A percentile compares a stretch with the other conserved stretches of the same genome.
Evolutionary conservation across 92 coral and sea anemone species (phyloP).

Genomic region (Paramuricea clavata): DNA sequence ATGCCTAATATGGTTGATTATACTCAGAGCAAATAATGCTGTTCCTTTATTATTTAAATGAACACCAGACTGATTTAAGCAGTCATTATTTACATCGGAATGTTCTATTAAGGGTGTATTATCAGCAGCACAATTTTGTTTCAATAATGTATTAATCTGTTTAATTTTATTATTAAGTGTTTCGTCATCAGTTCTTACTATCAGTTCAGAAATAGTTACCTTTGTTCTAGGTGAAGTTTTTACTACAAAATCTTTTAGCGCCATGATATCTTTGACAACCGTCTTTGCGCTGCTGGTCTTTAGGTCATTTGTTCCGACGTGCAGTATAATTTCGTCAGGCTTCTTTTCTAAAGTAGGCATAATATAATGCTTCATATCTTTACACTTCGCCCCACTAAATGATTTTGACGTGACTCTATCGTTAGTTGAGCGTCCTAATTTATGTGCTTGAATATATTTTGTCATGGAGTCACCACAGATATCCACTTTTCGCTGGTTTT

Average conservation of each 20-base stretch:
- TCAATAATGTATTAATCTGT: background rate
- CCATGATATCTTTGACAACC: conserved; percentile 25
- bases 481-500: no score
- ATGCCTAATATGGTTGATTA: conserved; percentile 23
- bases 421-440: conserved; percentile 6
- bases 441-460: no score
- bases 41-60: conserved; percentile 53
- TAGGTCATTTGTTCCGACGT: conserved; percentile 43
- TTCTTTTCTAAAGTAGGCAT: conserved; percentile 20
- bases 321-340: conserved; percentile 29
- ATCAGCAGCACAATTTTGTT: conserved; percentile 6
- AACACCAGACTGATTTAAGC: conserved; percentile 29
- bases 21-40: conserved; percentile 6
- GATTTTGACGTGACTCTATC: conserved; percentile 27
- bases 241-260: conserved; percentile 17
- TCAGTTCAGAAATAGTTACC: conserved; percentile 36
- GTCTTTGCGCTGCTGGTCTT: conserved; percentile 32
- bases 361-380: conserved; percentile 41
- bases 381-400: conserved; percentile 41
- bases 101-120: conserved; percentile 24
- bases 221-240: background rate
- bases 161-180: conserved; percentile 20
- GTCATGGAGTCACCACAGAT: no score
- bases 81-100: conserved; percentile 40
- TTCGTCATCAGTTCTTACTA: conserved; percentile 10